Conservation (phyloP, 92 coral and sea anemone species). For the Porites evermanni region DNA sequence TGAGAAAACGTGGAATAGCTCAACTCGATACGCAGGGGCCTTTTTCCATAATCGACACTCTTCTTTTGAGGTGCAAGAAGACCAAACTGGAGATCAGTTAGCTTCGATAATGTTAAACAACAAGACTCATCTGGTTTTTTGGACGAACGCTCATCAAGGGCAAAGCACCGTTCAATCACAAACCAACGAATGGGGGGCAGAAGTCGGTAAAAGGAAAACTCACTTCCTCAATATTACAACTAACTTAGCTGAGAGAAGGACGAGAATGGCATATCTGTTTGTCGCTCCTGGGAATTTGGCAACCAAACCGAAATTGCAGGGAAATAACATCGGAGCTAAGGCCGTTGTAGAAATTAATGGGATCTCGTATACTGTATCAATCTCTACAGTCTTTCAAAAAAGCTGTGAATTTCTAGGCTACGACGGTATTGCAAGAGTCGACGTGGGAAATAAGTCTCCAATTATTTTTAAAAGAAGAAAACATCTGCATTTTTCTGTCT, state of each 20-base stretch:
- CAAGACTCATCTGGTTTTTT: conserved; percentile 32
- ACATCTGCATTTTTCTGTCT: neutral
- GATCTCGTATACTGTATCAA: neutral
- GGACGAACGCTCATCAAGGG: conserved; percentile 48
- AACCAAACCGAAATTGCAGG: neutral
- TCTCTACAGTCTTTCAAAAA: conserved; percentile 9
- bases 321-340: neutral
- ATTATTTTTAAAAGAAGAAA: conserved; percentile 3
- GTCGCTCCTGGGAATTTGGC: conserved; percentile 47
- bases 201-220: conserved; percentile 56
- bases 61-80: conserved; percentile 44
- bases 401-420: conserved; percentile 6
- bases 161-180: conserved; percentile 38
- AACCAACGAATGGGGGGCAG: conserved; percentile 34
- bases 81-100: conserved; percentile 16
- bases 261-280: conserved; percentile 69
- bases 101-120: conserved; percentile 51
- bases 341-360: conserved; percentile 23
- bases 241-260: neutral
- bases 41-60: conserved; percentile 84
- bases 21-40: conserved; percentile 69
- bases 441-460: neutral
- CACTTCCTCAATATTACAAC: conserved; percentile 77
- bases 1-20: conserved; percentile 39
- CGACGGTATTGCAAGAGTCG: conserved; percentile 20